A percentile compares a stretch with the other conserved stretches of the same genome.
Evolutionary conservation across 2,888 invertebrate genomes (phyloP).

Genomic region (Drosophila crucigera): DNA sequence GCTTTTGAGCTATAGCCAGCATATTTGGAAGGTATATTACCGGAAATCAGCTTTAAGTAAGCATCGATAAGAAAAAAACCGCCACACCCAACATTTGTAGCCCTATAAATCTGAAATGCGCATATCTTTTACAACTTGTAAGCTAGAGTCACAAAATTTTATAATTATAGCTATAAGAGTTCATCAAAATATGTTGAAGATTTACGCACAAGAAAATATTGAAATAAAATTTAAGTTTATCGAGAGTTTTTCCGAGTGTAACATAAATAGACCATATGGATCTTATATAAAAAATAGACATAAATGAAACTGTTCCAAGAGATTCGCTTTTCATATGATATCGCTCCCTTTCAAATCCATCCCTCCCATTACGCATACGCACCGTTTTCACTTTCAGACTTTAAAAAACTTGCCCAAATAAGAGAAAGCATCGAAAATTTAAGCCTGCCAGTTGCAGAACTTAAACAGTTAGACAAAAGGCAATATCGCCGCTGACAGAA

Average conservation of each 20-base stretch:
- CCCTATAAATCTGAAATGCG: not conserved
- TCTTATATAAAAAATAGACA: not conserved
- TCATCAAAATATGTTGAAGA: not conserved
- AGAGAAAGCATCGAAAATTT: constrained; percentile 43
- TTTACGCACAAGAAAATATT: not conserved
- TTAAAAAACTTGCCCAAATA: constrained; percentile 47
- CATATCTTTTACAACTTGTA: not conserved
- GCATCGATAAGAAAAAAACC: not conserved
- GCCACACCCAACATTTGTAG: too few relatives aligned
- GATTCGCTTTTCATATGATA: not conserved
- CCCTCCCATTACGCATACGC: constrained; percentile 33
- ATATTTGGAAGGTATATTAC: not conserved
- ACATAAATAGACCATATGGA: not conserved
- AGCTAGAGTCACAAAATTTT: not conserved
- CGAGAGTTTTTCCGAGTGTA: not conserved
- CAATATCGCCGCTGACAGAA: constrained; percentile 72
- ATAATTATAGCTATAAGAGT: not conserved
- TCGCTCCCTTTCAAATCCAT: not conserved
- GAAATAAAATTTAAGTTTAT: not conserved
- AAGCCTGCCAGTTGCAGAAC: constrained; percentile 57
- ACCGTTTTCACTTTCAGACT: constrained; percentile 29
- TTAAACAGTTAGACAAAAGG: constrained; percentile 49
- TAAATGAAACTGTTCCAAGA: not conserved
- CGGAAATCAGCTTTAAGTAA: not conserved
- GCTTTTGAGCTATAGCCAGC: not conserved